Conservation (phyloP, 1,140 invertebrate genomes). For the Atta cephalotes region DNA sequence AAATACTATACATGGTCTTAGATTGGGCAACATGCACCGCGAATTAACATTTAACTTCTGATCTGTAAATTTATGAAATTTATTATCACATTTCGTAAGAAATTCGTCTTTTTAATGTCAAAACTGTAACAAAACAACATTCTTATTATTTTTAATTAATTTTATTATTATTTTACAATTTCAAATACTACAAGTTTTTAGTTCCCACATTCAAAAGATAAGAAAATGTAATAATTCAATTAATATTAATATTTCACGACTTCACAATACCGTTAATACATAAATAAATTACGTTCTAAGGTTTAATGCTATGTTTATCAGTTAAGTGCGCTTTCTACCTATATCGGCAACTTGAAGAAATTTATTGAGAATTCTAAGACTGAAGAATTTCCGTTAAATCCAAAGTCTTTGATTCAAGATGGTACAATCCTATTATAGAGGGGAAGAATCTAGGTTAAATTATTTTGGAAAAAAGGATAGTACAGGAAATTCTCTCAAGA, state of each 20-base stretch:
- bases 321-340: neutral
- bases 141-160: neutral
- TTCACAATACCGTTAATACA: neutral
- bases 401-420: neutral
- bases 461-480: neutral
- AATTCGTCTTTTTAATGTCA: neutral
- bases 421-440: neutral
- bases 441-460: slow-evolving; percentile 33
- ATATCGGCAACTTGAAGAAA: neutral
- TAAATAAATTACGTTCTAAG: neutral
- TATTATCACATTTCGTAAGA: neutral
- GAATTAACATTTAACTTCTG: slow-evolving; percentile 14
- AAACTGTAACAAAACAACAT: neutral
- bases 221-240: neutral
- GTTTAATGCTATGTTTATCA: neutral
- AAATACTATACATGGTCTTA: neutral
- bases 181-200: neutral
- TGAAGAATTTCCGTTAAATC: slow-evolving; percentile 30
- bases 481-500: slow-evolving; percentile 16
- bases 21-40: neutral
- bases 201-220: neutral
- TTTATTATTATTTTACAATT: neutral
- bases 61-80: slow-evolving; percentile 6
- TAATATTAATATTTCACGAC: neutral
- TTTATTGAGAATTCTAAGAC: slow-evolving; percentile 20